Base-by-base conservation (phyloP, 2,113 vertebrate genomes). In the Strigops habroptila region DNA sequence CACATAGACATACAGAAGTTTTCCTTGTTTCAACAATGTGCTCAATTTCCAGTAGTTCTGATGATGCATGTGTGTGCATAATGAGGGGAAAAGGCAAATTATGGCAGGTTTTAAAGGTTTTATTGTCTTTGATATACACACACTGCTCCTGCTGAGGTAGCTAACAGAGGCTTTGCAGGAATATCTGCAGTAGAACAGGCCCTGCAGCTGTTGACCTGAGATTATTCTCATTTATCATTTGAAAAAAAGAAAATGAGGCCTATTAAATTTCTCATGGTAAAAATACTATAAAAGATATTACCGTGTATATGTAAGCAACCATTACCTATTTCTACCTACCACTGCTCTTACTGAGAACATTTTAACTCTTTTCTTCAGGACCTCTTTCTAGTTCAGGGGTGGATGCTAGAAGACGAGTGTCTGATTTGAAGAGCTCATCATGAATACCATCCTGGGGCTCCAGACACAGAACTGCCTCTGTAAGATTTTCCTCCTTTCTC, bases 221-320 rank as follows among this genome's bases (percentile, higher is more conserved):
- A 60, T 35, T 85, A 55, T 28, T 49, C 91, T 92, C 84, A 87
- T 92, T 85, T 57, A 89, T 95, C 90, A 85, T 69, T 23, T 74
- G 37, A 59, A 82, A 83, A 91, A 87, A 90, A 25, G 49, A 62
- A 90, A 86, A 41, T 52, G 43, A 87, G 18, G 60, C 44, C 41
- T 49, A 49, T 85, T 51, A 64, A 68, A 41, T 39, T 46, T 65
- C 55, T 85, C 4, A 4, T 10, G 16, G 68, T 31, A 80, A 75
- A 79, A 94, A 44, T 7, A 15, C 27, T 16, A 0, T 23, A 33
- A 0, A 86, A 59, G 25, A 7, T 55, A 74, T 70, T 37, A 55
- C 23, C 43, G 27, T 18, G 37, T n/a, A 3, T 14, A 33, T 23
- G 18, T 70, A 80, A 88, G 60, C 31, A 94, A 19, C 35, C 43